Evolutionary conservation across 92 coral and sea anemone genomes (phyloP).

Genomic region (Porites lobata): DNA sequence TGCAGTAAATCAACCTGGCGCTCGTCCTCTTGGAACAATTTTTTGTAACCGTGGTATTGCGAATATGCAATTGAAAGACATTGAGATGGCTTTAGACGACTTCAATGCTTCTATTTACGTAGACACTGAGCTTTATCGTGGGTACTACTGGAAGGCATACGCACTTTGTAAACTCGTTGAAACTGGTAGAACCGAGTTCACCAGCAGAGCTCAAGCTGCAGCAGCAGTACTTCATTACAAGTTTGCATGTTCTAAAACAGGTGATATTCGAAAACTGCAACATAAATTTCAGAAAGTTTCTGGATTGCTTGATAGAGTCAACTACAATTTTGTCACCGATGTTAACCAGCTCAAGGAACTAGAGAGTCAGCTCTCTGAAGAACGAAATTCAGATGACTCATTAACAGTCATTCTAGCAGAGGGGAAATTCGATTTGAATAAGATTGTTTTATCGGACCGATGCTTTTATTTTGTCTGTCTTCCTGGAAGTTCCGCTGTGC

Average conservation of each 20-base stretch:
- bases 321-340: not conserved
- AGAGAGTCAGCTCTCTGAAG: not conserved
- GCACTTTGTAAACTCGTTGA: not conserved
- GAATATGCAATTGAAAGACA: not conserved
- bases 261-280: not conserved
- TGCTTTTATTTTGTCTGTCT: slow-evolving; percentile 6
- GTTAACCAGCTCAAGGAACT: not conserved
- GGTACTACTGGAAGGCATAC: not conserved
- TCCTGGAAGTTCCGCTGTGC: not conserved
- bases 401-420: not conserved
- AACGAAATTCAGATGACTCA: not conserved
- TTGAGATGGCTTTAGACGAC: slow-evolving; percentile 4
- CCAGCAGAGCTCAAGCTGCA: not conserved
- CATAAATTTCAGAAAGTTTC: not conserved
- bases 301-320: not conserved
- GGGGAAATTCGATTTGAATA: not conserved
- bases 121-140: not conserved
- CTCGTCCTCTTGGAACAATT: not conserved
- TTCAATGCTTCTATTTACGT: not conserved
- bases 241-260: not conserved
- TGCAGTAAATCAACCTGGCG: too few relatives aligned
- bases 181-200: not conserved
- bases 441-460: not conserved
- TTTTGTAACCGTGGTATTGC: too few relatives aligned
- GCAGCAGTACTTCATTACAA: not conserved